A percentile compares a stretch with the other conserved stretches of the same genome.
phyloP scores from a whole-genome alignment of 2,113 vertebrate species.

The Myotis yumanensis region DNA sequence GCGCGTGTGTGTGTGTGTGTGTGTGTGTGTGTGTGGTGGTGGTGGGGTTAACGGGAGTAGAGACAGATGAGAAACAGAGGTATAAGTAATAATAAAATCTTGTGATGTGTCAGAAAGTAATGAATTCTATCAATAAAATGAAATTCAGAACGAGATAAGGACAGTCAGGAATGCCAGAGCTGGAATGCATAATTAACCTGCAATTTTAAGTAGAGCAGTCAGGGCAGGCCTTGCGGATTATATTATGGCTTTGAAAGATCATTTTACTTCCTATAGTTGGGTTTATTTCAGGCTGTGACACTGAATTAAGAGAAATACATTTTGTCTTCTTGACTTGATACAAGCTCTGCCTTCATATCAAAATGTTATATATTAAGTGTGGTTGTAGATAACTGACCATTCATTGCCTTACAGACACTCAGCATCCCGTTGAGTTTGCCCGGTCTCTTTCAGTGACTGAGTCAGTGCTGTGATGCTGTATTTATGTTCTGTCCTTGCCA shows the following conservation, averaged over 20 bases:
- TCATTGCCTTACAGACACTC: background rate
- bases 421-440: background rate
- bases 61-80: background rate
- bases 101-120: background rate
- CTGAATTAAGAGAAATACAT: background rate
- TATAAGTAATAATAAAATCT: background rate
- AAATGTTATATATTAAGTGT: background rate
- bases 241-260: background rate
- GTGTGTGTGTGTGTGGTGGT: background rate
- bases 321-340: background rate
- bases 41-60: accelerated
- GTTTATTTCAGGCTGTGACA: background rate
- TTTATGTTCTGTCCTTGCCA: background rate
- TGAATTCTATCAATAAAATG: background rate
- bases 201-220: background rate
- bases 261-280: background rate
- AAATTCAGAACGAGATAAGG: background rate
- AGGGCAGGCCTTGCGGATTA: background rate
- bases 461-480: background rate
- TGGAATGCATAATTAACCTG: background rate
- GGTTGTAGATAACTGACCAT: background rate
- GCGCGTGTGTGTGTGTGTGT: background rate
- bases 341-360: background rate
- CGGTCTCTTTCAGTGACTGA: background rate
- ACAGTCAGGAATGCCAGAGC: background rate